Base-by-base conservation (phyloP, 64 coral and sea anemone genomes). In the Astreopora myriophthalma region DNA sequence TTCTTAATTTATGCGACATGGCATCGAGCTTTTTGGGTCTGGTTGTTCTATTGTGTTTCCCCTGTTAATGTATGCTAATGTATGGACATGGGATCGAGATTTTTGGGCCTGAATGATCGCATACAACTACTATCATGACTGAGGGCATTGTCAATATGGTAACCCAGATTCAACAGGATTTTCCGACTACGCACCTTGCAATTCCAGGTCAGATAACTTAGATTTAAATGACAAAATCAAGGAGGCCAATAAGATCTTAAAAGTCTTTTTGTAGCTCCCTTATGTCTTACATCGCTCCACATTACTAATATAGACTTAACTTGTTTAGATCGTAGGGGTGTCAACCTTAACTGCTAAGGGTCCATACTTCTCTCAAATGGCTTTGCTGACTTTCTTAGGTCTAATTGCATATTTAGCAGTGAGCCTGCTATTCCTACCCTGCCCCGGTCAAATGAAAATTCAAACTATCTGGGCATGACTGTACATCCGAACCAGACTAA, bases 141-240 rank as follows among this genome's bases (percentile, higher is more conserved):
- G 86, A 89, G 62, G 71, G 86, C 75, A 62, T 89, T 34, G 71
- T 75, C 73, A 89, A 89, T 26, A 1, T 89, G 24, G 72, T 24
- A 16, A 58, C 75, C 19, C 86, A 89, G 61, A 65, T 76, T 34
- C 69, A 89, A 76, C 86, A 89, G 62, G 52, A 89, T 37, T 89
- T 72, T 20, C 71, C 86, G 22, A 60, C 19, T 72, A 89, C 86
- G 26, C 13, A 61, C n/a, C 27, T 89, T 19, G 13, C 71, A 32
- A 89, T 89, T 48, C 61, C 25, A 42, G 86, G n/a, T 89, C 86
- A 89, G 86, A 89, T 57, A 89, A 75, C 33, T 48, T 31, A 51
- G 44, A 82, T 12, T 28, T 74, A 40, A 88, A 88, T 42, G 64
- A 87, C 28, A 88, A 73, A 27, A 88, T 88, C 34, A 76, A 89